Conservation (phyloP, 1,140 invertebrate genomes). For the Bombyx mandarina region DNA sequence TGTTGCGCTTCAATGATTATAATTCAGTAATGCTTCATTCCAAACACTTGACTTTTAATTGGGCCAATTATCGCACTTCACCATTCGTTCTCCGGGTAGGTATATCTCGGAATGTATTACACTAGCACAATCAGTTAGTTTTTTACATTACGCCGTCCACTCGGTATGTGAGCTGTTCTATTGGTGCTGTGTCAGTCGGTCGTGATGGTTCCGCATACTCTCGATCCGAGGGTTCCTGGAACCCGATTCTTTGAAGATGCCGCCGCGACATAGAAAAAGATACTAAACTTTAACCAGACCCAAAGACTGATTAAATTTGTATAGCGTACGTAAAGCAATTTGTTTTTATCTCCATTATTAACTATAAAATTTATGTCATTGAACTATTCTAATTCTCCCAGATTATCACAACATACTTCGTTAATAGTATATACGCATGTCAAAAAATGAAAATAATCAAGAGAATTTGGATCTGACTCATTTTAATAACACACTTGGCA, state of each 20-base stretch:
- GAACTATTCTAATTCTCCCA: no score
- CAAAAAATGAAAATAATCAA: no score
- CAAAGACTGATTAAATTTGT: no score
- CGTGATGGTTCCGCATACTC: constrained; percentile 30
- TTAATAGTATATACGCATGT: no score
- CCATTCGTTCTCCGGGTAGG: not conserved
- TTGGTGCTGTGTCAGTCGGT: constrained; percentile 32
- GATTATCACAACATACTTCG: no score
- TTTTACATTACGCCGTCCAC: constrained; percentile 7
- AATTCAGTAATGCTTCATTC: not conserved
- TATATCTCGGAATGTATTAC: constrained; percentile 3
- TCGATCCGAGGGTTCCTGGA: constrained; percentile 29
- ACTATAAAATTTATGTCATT: no score
- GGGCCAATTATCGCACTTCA: constrained; percentile 2
- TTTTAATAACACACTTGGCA: no score
- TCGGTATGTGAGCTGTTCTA: constrained; percentile 11
- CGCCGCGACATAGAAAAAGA: not conserved
- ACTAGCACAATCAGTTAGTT: constrained; percentile 9
- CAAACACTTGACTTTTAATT: constrained; percentile 1
- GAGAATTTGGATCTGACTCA: no score
- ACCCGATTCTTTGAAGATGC: constrained; percentile 19
- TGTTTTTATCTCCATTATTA: no score
- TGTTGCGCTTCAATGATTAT: not conserved
- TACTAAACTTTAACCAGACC: no score
- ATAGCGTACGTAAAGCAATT: no score